Conservation (phyloP, 64 coral and sea anemone genomes). For the Hydrozoanthus tunicans region DNA sequence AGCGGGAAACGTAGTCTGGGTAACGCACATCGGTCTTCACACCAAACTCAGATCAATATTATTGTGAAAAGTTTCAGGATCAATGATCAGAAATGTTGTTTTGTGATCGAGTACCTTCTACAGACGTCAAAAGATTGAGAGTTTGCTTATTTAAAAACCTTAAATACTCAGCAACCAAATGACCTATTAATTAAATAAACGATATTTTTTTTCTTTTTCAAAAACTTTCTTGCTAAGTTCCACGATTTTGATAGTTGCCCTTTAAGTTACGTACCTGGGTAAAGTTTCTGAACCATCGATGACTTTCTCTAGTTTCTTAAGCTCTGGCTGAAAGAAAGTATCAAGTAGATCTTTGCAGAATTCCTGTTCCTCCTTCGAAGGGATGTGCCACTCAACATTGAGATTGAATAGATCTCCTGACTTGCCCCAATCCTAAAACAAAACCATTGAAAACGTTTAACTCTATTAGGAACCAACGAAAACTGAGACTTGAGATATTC, state of each 20-base stretch:
- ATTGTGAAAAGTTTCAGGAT: too few species aligned
- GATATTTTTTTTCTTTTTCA: background rate
- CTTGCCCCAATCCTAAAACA: conserved; percentile 87
- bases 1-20: too few species aligned
- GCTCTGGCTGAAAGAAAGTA: conserved; percentile 86
- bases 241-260: background rate
- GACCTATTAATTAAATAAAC: too few species aligned
- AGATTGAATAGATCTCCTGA: conserved; percentile 81
- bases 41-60: too few species aligned
- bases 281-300: conserved; percentile 73
- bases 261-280: conserved; percentile 54
- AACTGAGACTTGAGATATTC: conserved; percentile 50
- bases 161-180: background rate
- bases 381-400: conserved; percentile 94
- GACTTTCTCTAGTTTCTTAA: conserved; percentile 71
- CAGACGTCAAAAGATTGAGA: too few species aligned
- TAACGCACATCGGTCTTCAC: too few species aligned
- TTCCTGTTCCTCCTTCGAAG: conserved; percentile 72
- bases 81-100: too few species aligned
- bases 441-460: background rate
- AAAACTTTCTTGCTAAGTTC: background rate
- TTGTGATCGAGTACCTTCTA: too few species aligned
- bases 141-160: too few species aligned
- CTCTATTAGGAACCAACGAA: background rate
- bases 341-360: conserved; percentile 91